Conservation (phyloP, 2,797 vertebrate genomes). For the Poliocrania exsul region DNA sequence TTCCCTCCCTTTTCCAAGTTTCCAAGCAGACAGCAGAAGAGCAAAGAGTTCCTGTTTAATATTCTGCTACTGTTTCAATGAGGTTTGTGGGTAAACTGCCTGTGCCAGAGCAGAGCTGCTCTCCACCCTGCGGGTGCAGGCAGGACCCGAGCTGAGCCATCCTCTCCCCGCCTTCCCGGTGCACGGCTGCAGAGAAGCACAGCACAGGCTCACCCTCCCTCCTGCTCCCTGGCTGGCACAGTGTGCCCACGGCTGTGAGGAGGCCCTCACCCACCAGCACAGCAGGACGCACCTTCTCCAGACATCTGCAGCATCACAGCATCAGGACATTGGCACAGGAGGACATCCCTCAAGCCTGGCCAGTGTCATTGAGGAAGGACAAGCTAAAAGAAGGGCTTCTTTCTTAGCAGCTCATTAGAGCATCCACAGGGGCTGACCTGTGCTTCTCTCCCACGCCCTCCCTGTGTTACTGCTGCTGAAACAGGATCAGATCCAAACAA, state of each 20-base stretch:
- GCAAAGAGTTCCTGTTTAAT: conserved; percentile 42
- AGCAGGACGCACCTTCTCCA: not conserved
- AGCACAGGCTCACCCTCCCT: not conserved
- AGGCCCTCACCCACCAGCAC: not conserved
- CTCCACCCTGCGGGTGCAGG: conserved; percentile 5
- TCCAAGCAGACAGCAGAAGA: conserved; percentile 36
- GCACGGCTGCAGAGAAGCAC: not conserved
- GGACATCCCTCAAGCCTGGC: not conserved
- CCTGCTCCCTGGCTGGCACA: not conserved
- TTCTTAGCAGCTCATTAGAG: not conserved
- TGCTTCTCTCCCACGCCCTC: not conserved
- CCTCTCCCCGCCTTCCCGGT: not conserved
- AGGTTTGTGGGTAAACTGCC: conserved; percentile 43
- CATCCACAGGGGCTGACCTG: not conserved
- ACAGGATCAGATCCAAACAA: not conserved
- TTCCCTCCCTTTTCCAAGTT: conserved; percentile 35
- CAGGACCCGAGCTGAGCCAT: not conserved
- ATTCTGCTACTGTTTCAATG: conserved; percentile 45
- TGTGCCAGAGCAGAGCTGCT: conserved; percentile 13
- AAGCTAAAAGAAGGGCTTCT: conserved; percentile 3
- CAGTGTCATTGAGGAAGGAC: not conserved
- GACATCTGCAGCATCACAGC: not conserved
- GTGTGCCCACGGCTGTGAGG: not conserved
- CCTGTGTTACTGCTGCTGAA: not conserved
- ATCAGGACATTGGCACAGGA: not conserved